Conservation (phyloP, 2,888 invertebrate genomes). For the Mayetiola destructor region DNA sequence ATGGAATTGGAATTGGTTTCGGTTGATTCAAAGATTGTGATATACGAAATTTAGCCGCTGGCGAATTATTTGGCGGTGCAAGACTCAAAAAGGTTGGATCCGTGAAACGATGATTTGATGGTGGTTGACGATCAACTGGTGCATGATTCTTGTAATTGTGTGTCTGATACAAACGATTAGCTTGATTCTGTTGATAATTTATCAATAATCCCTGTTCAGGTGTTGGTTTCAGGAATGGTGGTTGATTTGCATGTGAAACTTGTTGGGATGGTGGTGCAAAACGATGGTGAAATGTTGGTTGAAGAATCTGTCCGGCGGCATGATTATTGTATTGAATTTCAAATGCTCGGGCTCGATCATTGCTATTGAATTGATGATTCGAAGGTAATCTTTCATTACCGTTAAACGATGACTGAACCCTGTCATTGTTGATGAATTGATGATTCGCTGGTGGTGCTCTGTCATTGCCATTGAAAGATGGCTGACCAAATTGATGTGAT, state of each 20-base stretch:
- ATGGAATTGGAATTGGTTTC: slow-evolving; percentile 33
- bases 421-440: not conserved
- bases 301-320: not conserved
- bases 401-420: slow-evolving; percentile 15
- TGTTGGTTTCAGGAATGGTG: slow-evolving; percentile 18
- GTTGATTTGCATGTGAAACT: not conserved
- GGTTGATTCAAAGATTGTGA: slow-evolving; percentile 36
- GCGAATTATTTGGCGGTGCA: slow-evolving; percentile 2
- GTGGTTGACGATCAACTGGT: not conserved
- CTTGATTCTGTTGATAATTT: slow-evolving; percentile 7
- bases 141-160: not conserved
- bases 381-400: not conserved
- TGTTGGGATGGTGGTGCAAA: slow-evolving; percentile 10
- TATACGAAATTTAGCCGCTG: slow-evolving; percentile 26
- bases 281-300: not conserved
- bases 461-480: no score
- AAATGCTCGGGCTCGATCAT: slow-evolving; percentile 1
- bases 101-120: not conserved
- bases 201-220: slow-evolving; percentile 14
- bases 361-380: not conserved
- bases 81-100: not conserved
- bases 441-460: slow-evolving; percentile 18
- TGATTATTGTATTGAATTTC: not conserved
- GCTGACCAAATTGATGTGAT: not conserved
- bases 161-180: slow-evolving; percentile 1